phyloP scores from a whole-genome alignment of 2,888 invertebrate genomes.

The Chelonus formosanus region DNA sequence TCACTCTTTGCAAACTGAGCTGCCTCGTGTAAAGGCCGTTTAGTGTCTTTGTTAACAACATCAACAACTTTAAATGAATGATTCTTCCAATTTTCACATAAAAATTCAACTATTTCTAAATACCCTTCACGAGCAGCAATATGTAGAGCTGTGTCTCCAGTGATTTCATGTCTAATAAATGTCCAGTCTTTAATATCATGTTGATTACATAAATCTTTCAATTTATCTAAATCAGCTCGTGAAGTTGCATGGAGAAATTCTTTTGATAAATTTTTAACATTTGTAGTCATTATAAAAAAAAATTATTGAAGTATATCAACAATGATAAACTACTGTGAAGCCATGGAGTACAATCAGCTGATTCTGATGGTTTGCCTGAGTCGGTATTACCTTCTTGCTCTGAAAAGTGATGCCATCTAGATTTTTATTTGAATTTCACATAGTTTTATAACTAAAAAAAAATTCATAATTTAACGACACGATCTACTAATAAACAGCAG shows the following conservation, averaged over 20 bases:
- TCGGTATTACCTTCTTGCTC: no score
- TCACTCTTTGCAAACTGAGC: conserved; percentile 67
- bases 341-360: no score
- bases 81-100: conserved; percentile 53
- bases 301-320: not conserved
- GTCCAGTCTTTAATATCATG: conserved; percentile 51
- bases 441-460: no score
- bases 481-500: no score
- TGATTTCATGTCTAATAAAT: conserved; percentile 45
- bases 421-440: no score
- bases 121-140: conserved; percentile 68
- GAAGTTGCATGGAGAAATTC: conserved; percentile 51
- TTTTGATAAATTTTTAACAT: conserved; percentile 27
- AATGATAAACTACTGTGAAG: no score
- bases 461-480: no score
- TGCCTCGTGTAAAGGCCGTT: conserved; percentile 72
- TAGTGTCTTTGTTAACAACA: conserved; percentile 69
- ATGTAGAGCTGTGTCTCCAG: conserved; percentile 68
- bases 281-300: conserved; percentile 18
- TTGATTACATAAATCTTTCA: conserved; percentile 37
- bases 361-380: no score
- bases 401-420: no score
- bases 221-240: conserved; percentile 42
- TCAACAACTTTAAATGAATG: conserved; percentile 50
- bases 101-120: conserved; percentile 61